phyloP scores from a whole-genome alignment of 1,140 invertebrate species.

The Danaus plexippus region DNA sequence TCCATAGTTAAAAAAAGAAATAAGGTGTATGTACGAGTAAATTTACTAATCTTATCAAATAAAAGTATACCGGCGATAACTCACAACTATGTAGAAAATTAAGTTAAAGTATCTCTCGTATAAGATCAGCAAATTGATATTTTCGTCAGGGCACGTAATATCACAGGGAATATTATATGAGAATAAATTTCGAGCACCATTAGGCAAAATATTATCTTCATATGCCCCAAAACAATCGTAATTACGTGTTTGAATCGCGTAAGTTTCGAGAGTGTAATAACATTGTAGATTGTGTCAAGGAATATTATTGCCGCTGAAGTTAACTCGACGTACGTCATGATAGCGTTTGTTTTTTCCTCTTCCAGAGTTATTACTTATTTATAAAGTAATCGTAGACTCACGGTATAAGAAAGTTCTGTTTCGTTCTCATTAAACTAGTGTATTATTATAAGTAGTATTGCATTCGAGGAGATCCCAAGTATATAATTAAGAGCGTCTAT shows the following conservation, averaged over 20 bases:
- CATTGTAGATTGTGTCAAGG: constrained; percentile 21
- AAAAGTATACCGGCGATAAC: too few species aligned
- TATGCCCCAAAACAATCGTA: constrained; percentile 32
- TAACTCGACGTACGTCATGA: constrained; percentile 15
- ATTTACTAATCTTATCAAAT: too few species aligned
- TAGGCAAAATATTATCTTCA: constrained; percentile 30
- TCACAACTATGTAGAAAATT: too few species aligned
- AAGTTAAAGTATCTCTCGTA: too few species aligned
- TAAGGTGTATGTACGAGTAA: too few species aligned
- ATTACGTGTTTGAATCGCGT: constrained; percentile 30
- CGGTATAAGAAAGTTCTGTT: too few species aligned
- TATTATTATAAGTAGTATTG: too few species aligned
- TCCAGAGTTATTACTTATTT: too few species aligned
- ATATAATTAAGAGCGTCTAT: constrained; percentile 19
- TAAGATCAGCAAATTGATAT: too few species aligned
- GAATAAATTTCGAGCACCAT: constrained; percentile 26
- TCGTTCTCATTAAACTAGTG: too few species aligned
- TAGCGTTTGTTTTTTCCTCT: neutral
- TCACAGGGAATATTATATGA: constrained; percentile 22
- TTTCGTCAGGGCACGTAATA: constrained; percentile 7
- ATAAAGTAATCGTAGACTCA: too few species aligned
- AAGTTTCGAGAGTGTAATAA: constrained; percentile 28
- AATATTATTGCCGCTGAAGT: constrained; percentile 23
- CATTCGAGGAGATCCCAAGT: neutral
- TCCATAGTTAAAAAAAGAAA: too few species aligned